Evolutionary conservation across 2,113 vertebrate species (phyloP).

Genomic region (Sialia sialis): DNA sequence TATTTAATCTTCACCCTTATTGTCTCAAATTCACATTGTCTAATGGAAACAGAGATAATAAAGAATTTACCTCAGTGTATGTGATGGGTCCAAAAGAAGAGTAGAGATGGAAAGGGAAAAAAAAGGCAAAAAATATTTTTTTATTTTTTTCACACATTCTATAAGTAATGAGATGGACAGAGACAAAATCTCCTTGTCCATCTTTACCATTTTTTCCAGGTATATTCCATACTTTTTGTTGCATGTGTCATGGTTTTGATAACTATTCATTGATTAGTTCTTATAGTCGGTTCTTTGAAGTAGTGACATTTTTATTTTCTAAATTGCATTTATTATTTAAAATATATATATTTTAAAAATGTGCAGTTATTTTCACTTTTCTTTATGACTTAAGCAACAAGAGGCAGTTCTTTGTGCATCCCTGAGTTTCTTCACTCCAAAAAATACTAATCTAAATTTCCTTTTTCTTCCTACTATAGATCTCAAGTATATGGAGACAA

Average conservation of each 20-base stretch:
- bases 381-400: not conserved
- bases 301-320: not conserved
- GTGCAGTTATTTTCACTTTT: not conserved
- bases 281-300: not conserved
- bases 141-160: not conserved
- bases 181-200: not conserved
- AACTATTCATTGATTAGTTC: not conserved
- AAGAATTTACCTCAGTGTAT: not conserved
- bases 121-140: not conserved
- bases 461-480: not conserved
- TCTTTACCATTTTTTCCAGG: not conserved
- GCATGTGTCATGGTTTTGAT: not conserved
- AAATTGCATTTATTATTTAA: not conserved
- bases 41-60: not conserved
- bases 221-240: not conserved
- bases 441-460: not conserved
- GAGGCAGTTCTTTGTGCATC: accelerated
- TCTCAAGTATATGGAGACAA: not conserved
- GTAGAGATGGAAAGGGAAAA: accelerated
- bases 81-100: not conserved
- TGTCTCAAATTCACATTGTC: not conserved
- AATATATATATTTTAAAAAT: not conserved
- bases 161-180: not conserved
- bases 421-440: not conserved
- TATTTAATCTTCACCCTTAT: not conserved